Percentiles rank a stretch among this genome's conserved stretches.
These are phyloP conservation scores for Cotesia vestalis DNA, from an alignment of 1,140 invertebrate species.

Conservation along the genomic window DNA sequence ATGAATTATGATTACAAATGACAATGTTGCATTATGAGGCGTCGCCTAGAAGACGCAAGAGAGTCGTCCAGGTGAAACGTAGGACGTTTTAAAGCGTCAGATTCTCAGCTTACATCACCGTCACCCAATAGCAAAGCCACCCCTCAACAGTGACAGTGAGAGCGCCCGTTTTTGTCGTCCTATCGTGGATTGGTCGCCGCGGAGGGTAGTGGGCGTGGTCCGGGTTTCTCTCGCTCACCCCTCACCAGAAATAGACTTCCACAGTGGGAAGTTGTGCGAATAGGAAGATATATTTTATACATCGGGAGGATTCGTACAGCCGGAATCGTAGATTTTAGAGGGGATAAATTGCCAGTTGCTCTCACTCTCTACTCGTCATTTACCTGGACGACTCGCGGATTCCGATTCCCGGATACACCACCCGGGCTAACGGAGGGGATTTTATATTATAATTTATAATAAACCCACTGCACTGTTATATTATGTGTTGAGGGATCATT, in stretches of 20 bases:
- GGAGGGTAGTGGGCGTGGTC: slow-evolving; percentile 54
- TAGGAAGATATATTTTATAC: too few species aligned
- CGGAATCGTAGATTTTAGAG: not conserved
- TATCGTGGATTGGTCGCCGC: slow-evolving; percentile 49
- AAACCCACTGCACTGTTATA: too few species aligned
- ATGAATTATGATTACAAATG: too few species aligned
- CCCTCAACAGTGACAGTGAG: slow-evolving; percentile 48
- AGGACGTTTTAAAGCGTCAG: slow-evolving; percentile 52
- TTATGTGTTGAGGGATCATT: too few species aligned
- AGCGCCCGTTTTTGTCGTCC: slow-evolving; percentile 43
- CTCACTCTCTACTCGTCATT: slow-evolving; percentile 40
- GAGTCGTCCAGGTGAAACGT: slow-evolving; percentile 26
- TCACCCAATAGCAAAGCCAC: slow-evolving; percentile 40
- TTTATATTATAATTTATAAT: too few species aligned
- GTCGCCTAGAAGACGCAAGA: not conserved
- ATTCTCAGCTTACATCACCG: slow-evolving; percentile 53
- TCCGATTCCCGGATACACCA: not conserved
- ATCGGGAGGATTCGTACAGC: slow-evolving; percentile 6
- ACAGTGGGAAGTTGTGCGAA: too few species aligned
- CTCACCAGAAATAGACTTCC: not conserved
- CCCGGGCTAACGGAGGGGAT: too few species aligned
- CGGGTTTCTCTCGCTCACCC: slow-evolving; percentile 11
- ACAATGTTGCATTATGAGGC: slow-evolving; percentile 1
- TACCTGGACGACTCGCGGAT: slow-evolving; percentile 24
- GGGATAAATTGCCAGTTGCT: slow-evolving; percentile 31